Conservation (phyloP, 2,888 invertebrate species). For the Hyposoter dolosus region DNA sequence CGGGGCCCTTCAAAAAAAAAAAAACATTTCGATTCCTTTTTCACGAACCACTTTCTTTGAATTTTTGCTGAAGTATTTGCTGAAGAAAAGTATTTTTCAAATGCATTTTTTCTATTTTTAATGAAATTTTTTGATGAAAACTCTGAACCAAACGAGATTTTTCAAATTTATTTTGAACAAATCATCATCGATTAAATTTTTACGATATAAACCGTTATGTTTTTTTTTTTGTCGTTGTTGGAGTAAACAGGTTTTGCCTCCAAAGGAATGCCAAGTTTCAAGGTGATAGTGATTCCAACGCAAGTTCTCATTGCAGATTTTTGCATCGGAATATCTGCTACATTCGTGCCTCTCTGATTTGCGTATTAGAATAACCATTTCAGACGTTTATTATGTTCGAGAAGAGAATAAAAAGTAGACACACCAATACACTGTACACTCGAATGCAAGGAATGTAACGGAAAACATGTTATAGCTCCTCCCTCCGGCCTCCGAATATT, state of each 20-base stretch:
- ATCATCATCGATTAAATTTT: not conserved
- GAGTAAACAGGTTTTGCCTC: not conserved
- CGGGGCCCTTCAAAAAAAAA: not conserved
- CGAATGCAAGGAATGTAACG: conserved; percentile 23
- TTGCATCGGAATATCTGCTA: not conserved
- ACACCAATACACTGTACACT: not conserved
- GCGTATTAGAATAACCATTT: not conserved
- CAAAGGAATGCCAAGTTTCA: not conserved
- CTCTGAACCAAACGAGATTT: not conserved
- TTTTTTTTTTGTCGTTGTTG: not conserved
- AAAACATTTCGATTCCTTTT: not conserved
- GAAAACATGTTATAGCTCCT: conserved; percentile 7
- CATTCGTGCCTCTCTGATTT: not conserved
- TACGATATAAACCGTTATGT: not conserved
- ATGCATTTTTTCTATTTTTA: not conserved
- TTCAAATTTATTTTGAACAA: not conserved
- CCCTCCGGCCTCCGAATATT: not conserved
- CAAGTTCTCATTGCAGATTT: not conserved
- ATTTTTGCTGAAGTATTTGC: not conserved
- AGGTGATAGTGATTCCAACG: not conserved
- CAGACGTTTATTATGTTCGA: not conserved
- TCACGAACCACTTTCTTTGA: not conserved
- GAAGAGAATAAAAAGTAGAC: too few species aligned
- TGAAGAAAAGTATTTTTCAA: not conserved
- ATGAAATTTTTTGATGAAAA: not conserved